Evolutionary conservation across 2,797 vertebrate genomes (phyloP).

Genomic region (Sebastes kiyomatsui): DNA sequence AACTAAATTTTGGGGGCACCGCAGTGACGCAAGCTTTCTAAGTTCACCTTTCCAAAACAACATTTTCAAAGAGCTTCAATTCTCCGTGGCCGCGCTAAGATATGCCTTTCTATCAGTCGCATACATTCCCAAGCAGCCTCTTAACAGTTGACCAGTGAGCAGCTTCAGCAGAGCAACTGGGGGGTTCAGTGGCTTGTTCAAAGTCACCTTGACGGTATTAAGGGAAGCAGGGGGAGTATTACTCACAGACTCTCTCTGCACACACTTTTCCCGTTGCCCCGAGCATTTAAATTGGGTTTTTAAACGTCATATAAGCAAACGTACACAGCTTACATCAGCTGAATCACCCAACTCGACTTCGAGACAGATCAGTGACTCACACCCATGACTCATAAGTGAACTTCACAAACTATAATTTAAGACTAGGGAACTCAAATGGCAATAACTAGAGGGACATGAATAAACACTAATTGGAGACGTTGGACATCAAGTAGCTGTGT

Average conservation of each 20-base stretch:
- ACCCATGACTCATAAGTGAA: conserved; percentile 13
- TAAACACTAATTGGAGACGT: not conserved
- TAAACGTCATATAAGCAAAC: conserved; percentile 43
- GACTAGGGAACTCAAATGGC: not conserved
- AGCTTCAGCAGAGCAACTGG: conserved; percentile 19
- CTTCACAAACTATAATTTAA: not conserved
- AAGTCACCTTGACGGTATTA: conserved; percentile 60
- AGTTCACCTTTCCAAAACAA: not conserved
- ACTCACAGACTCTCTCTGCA: conserved; percentile 36
- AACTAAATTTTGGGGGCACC: not conserved
- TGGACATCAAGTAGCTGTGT: not conserved
- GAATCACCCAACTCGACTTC: conserved; percentile 21
- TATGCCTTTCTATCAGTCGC: conserved; percentile 14
- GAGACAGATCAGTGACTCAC: conserved; percentile 34
- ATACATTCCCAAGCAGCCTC: conserved; percentile 2
- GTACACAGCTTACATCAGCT: conserved; percentile 26
- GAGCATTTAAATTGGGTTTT: conserved; percentile 43
- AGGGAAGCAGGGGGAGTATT: conserved; percentile 33
- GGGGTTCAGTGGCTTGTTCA: conserved; percentile 24
- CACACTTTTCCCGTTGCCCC: conserved; percentile 15
- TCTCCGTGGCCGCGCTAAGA: not conserved
- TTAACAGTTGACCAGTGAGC: conserved; percentile 20
- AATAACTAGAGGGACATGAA: not conserved
- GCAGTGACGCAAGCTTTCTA: not conserved
- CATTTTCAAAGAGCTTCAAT: conserved; percentile 18